Conservation (phyloP, 1,140 invertebrate genomes). For the Macrobrachium rosenbergii region DNA sequence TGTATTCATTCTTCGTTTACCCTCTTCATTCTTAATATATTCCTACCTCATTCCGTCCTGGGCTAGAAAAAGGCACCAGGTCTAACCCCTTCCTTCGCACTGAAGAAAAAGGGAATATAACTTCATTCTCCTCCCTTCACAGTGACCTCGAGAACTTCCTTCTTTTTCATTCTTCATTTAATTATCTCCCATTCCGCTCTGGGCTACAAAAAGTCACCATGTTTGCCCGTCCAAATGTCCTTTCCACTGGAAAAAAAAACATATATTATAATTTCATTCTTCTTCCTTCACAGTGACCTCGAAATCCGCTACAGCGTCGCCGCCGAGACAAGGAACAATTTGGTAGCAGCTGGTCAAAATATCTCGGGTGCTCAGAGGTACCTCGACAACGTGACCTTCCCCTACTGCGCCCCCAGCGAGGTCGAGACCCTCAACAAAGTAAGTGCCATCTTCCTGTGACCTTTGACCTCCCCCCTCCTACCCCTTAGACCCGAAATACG, state of each 20-base stretch:
- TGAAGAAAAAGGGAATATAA: too few relatives aligned
- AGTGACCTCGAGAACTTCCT: not conserved
- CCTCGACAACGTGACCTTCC: slow-evolving; percentile 75
- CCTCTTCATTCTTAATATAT: not conserved
- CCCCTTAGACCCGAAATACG: not conserved
- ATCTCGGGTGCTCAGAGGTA: slow-evolving; percentile 74
- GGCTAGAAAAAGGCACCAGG: not conserved
- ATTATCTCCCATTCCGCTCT: not conserved
- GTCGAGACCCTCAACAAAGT: slow-evolving; percentile 73
- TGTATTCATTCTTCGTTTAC: not conserved
- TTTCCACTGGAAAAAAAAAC: too few relatives aligned
- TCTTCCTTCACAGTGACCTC: slow-evolving; percentile 67
- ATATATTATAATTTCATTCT: slow-evolving; percentile 19
- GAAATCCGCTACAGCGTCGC: slow-evolving; percentile 72
- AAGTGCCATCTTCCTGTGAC: slow-evolving; percentile 26
- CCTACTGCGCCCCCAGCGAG: slow-evolving; percentile 76
- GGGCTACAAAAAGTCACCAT: not conserved
- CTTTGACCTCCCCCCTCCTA: not conserved
- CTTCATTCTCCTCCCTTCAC: not conserved
- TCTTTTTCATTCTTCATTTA: not conserved
- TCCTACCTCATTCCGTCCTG: not conserved
- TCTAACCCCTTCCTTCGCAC: too few relatives aligned
- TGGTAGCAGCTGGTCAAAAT: slow-evolving; percentile 76
- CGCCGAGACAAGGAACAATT: slow-evolving; percentile 75
- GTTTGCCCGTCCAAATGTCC: too few relatives aligned